These are phyloP conservation scores for Ochropleura plecta DNA, from an alignment of 2,888 invertebrate genomes.

Conservation along the genomic window DNA sequence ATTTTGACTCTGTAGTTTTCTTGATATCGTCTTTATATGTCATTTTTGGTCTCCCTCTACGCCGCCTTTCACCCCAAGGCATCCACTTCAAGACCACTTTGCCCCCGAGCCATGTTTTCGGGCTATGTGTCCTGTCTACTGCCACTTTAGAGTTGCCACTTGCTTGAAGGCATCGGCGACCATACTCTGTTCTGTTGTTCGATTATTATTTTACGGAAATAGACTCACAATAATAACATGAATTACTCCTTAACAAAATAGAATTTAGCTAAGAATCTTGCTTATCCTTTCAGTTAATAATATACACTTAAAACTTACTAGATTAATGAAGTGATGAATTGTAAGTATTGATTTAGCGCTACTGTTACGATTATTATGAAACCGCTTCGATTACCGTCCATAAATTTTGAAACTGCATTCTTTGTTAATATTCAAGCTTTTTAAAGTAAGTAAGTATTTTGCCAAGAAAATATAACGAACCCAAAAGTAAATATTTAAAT, in stretches of 20 bases:
- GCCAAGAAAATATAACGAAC: background rate
- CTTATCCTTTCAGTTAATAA: background rate
- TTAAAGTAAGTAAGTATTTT: no score
- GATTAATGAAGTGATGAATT: background rate
- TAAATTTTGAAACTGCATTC: background rate
- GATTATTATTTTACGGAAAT: background rate
- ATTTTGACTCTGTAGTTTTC: no score
- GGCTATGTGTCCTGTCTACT: no score
- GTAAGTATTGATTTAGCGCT: background rate
- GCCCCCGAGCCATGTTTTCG: no score
- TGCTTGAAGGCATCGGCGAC: no score
- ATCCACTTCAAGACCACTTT: no score
- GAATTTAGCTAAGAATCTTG: background rate
- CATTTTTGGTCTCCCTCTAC: no score
- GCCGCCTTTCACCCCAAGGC: no score
- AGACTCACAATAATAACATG: background rate
- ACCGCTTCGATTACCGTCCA: background rate
- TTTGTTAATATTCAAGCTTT: constrained; percentile 3
- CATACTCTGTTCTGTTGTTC: no score
- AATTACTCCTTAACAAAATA: background rate
- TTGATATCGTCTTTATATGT: no score
- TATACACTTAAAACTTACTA: background rate
- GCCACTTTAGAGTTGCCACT: no score
- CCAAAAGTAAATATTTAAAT: background rate
- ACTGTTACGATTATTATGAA: background rate